Conservation (phyloP, 2,113 vertebrate species). For the Cacatua alba region DNA sequence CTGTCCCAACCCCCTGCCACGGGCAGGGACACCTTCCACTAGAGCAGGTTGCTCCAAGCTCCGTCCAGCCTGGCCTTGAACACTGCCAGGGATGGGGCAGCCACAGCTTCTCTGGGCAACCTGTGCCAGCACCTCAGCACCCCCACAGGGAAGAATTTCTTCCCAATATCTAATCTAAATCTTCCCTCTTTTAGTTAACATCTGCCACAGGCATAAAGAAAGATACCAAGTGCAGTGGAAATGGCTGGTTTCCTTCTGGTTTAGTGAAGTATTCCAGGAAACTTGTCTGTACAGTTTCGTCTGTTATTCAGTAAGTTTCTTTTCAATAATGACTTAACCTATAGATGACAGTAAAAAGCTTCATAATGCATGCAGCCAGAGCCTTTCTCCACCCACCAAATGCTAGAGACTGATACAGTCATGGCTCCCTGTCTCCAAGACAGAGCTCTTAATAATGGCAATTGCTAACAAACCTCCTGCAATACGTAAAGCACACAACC, state of each 20-base stretch:
- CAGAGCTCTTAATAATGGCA: not conserved
- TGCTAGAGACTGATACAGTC: not conserved
- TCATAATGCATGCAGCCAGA: not conserved
- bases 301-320: not conserved
- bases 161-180: not conserved
- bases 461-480: not conserved
- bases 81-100: not conserved
- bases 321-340: constrained; percentile 1
- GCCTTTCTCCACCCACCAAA: not conserved
- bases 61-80: not conserved
- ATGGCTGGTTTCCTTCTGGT: not conserved
- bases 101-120: not conserved
- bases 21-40: not conserved
- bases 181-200: not conserved
- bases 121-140: not conserved
- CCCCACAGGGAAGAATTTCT: not conserved
- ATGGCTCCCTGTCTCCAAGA: not conserved
- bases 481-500: not conserved
- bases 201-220: not conserved
- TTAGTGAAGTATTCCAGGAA: constrained; percentile 9
- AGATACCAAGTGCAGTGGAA: not conserved
- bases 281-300: not conserved
- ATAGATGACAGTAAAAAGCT: not conserved
- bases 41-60: not conserved
- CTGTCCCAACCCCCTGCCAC: not conserved